Evolutionary conservation across 2,797 vertebrate genomes (phyloP), one percentile per base, ranked within the genome.

Genomic region (Danio kyathit): DNA sequence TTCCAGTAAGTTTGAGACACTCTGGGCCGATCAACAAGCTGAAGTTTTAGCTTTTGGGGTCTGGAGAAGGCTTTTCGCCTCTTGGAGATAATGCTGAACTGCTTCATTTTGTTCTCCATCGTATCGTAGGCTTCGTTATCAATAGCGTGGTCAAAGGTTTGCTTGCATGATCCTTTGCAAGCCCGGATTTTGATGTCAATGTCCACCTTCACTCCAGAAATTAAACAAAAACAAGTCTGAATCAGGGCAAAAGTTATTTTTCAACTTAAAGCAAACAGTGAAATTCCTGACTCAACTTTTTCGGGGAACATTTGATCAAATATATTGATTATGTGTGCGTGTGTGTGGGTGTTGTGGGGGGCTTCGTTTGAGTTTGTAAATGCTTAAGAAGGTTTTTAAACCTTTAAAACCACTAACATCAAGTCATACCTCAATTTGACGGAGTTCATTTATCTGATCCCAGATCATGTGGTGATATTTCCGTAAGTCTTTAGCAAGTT

Each of bases 161-260:
- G 91, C 56, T 81, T 90, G 85, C 97, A 99, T 16, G 94, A 96
- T 52, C 97, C 97, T 65, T 82, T 88, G 87, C 97, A 99, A 80
- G 93, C 84, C 72, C 95, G 92, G 69, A 99, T 92, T 88, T 95
- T 96, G 84, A 98, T 95, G 87, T 97, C 96, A 83, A 96, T 86
- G 84, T 99, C 97, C 91, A 98, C 96, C 98, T 99, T 82, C 3
- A 21, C 1, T 48, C 40, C 76, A 93, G 80, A 54, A 88, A 89
- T 19, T 81, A 56, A 54, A 73, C 46, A 84, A 70, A 85, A 87
- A 82, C 71, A 76, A 85, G 60, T 19, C 52, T 44, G 49, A 80
- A 79, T 75, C 77, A 82, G 76, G 70, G 2, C 52, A 46, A 72
- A 76, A 76, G 65, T 82, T 81, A 82, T 29, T 80, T 70, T 76